These are phyloP conservation scores for Sussaba pulchella DNA, from an alignment of 2,888 invertebrate genomes.

Conservation along the genomic window DNA sequence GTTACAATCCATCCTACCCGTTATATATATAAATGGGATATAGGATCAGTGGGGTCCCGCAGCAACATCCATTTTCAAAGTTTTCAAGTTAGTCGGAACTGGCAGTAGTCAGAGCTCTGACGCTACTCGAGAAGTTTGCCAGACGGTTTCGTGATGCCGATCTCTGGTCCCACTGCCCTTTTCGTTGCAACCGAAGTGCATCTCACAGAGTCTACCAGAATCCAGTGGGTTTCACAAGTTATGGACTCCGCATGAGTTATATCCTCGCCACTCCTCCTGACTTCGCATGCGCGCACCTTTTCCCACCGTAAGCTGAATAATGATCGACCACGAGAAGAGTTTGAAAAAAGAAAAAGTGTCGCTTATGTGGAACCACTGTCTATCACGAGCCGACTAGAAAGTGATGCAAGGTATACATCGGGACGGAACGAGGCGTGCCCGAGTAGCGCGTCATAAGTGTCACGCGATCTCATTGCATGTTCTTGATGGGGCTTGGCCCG, in stretches of 20 bases:
- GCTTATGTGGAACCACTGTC: not conserved
- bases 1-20: conserved; percentile 29
- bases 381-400: not conserved
- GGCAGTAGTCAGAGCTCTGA: conserved; percentile 43
- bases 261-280: not conserved
- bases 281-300: not conserved
- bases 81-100: conserved; percentile 73
- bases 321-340: not conserved
- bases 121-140: conserved; percentile 54
- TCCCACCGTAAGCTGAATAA: not conserved
- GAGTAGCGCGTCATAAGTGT: too few species aligned
- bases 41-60: conserved; percentile 57
- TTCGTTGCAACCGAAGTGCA: conserved; percentile 58
- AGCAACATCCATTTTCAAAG: conserved; percentile 72
- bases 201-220: conserved; percentile 35
- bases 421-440: too few species aligned
- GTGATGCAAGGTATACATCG: too few species aligned
- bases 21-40: conserved; percentile 42
- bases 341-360: not conserved
- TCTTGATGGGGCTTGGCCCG: too few species aligned
- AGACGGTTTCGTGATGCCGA: conserved; percentile 58
- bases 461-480: too few species aligned
- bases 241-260: conserved; percentile 14
- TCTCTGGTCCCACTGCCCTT: conserved; percentile 58
- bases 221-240: conserved; percentile 5